A percentile compares a stretch with the other conserved stretches of the same genome.
Conservation (phyloP, 1,140 invertebrate genomes). For the Gonioctena quinquepunctata region DNA sequence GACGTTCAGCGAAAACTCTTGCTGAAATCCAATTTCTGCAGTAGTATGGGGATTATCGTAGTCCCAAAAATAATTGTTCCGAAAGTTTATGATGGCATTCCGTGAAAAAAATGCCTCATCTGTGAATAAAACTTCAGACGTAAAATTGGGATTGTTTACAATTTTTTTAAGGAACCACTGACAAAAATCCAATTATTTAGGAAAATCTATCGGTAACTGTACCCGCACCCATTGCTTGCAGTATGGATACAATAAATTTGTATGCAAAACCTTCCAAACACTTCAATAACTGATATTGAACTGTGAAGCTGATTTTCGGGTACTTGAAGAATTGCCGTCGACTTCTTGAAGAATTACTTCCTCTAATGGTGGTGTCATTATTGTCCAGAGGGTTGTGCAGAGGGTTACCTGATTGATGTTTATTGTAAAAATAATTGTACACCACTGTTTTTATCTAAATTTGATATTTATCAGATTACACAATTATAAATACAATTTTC, state of each 20-base stretch:
- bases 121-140: neutral
- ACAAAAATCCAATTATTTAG: neutral
- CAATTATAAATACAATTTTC: too few species aligned
- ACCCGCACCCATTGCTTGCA: neutral
- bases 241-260: neutral
- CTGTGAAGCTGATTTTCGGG: neutral
- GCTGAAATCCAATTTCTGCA: neutral
- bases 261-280: neutral
- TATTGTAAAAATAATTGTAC: too few species aligned
- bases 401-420: too few species aligned
- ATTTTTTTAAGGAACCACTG: neutral
- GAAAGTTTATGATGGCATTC: conserved; percentile 39
- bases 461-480: too few species aligned
- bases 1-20: conserved; percentile 17
- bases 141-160: neutral
- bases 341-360: neutral
- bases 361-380: too few species aligned
- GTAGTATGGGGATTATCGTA: conserved; percentile 17
- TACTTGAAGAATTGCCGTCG: neutral
- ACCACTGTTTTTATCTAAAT: too few species aligned
- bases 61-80: conserved; percentile 17
- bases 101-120: neutral
- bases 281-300: neutral
- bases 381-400: too few species aligned
- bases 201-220: neutral